These are phyloP conservation scores for Momotus momota DNA, from an alignment of 2,797 vertebrate genomes.

Conservation along the genomic window DNA sequence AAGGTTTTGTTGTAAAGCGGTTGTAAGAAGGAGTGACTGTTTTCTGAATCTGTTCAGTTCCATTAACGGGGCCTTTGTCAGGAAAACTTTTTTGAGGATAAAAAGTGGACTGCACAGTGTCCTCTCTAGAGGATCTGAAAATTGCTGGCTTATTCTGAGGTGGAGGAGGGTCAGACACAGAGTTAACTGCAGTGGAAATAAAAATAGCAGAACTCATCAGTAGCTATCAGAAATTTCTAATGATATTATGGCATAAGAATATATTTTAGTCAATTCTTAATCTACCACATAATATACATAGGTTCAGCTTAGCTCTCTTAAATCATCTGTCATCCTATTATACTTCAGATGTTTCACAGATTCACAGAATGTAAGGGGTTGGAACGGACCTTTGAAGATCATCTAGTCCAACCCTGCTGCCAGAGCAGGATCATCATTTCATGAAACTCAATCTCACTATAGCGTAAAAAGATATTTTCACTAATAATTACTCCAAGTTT, in stretches of 20 bases:
- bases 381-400: too few relatives aligned
- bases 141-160: constrained; percentile 78
- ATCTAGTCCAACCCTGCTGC: too few relatives aligned
- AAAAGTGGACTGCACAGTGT: constrained; percentile 85
- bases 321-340: neutral
- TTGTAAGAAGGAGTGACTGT: constrained; percentile 86
- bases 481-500: neutral
- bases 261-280: neutral
- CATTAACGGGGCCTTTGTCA: constrained; percentile 90
- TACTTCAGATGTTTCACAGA: too few relatives aligned
- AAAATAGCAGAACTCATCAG: neutral
- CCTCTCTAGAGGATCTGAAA: constrained; percentile 89
- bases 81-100: constrained; percentile 91
- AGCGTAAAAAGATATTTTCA: neutral
- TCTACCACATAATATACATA: neutral
- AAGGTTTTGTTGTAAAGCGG: constrained; percentile 93
- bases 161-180: constrained; percentile 84
- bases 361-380: too few relatives aligned
- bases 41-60: constrained; percentile 87
- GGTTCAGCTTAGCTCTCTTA: neutral
- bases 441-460: neutral
- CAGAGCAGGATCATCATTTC: neutral
- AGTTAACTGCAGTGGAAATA: constrained; percentile 82
- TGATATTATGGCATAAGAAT: neutral
- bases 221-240: neutral